phyloP scores from a whole-genome alignment of 1,140 invertebrate species.

The Melipona quadrifasciata region DNA sequence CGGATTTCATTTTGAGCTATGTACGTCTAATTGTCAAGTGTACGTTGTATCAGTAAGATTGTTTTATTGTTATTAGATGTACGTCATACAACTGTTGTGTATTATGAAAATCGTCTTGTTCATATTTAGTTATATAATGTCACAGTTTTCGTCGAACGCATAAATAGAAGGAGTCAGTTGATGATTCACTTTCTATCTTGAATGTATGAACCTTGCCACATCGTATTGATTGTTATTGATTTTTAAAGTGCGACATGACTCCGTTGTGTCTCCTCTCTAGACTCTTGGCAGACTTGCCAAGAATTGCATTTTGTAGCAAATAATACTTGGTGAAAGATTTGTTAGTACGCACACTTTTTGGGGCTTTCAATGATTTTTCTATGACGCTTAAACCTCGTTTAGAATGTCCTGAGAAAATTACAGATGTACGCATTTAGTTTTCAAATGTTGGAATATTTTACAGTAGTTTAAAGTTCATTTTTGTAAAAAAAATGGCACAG shows the following conservation, averaged over 20 bases:
- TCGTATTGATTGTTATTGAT: constrained; percentile 36
- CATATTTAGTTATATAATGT: constrained; percentile 7
- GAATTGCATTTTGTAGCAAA: neutral
- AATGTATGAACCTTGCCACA: constrained; percentile 6
- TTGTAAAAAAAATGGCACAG: neutral
- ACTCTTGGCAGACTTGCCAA: neutral
- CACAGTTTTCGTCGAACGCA: neutral
- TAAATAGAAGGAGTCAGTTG: neutral
- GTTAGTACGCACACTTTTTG: neutral
- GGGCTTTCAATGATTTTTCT: no score
- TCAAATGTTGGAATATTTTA: neutral
- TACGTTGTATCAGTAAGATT: neutral
- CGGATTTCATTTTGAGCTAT: neutral
- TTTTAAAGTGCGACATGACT: constrained; percentile 26
- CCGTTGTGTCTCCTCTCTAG: neutral
- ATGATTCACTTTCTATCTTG: neutral
- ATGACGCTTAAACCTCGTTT: no score
- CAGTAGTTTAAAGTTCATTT: neutral
- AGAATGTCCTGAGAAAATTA: no score
- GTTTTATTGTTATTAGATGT: neutral
- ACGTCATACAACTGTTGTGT: neutral
- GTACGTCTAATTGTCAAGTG: neutral
- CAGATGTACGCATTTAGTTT: neutral
- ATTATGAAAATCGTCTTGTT: neutral
- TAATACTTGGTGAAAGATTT: neutral